Evolutionary conservation across 2,113 vertebrate genomes (phyloP), one percentile per base, ranked within the genome.

Genomic region (Cervus canadensis): DNA sequence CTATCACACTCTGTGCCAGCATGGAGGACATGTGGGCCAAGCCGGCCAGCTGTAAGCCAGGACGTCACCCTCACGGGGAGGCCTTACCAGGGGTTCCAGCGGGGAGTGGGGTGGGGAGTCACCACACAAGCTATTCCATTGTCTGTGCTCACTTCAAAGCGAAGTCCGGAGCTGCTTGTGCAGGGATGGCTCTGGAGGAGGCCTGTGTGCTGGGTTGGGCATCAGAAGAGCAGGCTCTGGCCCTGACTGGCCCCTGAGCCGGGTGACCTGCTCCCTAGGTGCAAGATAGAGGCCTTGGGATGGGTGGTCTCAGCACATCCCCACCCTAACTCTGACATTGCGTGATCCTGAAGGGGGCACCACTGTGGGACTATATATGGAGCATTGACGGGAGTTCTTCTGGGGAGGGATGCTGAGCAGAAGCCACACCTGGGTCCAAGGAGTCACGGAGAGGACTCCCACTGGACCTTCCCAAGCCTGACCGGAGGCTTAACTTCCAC

Each of bases 1-100:
- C 13, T n/a, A 11, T 3, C n/a, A 26, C 19, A 2, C n/a, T 71
- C 17, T 0, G 28, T 62, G 36, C 64, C 54, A 4, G 16, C 1
- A 2, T 1, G 23, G 54, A 11, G 21, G 67, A 28, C 1, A 0
- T 2, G 25, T 0, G 52, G 43, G 6, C 43, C 16, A 0, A 12
- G 45, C 82, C 4, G 3, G 30, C 50, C 36, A 1, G 6, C 6
- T 2, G 1, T 11, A 2, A 74, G 26, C 21, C 16, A 45, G 26
- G 76, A 30, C 0, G 3, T 36, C 87, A 67, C 67, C 19, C 40
- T 83, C 74, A 15, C 11, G 0, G 21, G 23, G 52, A 40, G 59
- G 21, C 28, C 4, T 14, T 2, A 7, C 6, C 1, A 4, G n/a
- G 67, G 15, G 4, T n/a, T 7, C n/a, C 16, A 13, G 28, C 16